These are phyloP conservation scores for Ephialtes manifestator DNA, from an alignment of 2,888 invertebrate species.

Conservation along the genomic window DNA sequence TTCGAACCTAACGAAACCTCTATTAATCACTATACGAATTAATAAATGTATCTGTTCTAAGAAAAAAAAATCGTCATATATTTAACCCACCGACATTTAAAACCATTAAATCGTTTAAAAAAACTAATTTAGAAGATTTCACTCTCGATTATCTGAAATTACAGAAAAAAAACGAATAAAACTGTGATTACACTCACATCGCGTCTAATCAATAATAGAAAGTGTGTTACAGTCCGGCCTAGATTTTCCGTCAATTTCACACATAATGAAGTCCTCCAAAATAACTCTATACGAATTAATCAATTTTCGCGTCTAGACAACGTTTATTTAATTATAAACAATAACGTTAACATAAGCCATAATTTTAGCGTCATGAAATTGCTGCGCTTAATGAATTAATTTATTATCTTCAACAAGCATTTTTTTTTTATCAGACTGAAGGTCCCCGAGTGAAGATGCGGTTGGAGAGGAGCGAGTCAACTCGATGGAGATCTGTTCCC, in stretches of 20 bases:
- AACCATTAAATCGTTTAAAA: no score
- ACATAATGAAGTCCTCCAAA: not conserved
- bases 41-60: no score
- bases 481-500: constrained; percentile 30
- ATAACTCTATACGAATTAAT: not conserved
- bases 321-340: not conserved
- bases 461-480: constrained; percentile 1
- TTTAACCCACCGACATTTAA: no score
- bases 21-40: no score
- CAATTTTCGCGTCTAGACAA: constrained; percentile 1
- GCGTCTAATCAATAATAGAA: not conserved
- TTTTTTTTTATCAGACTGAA: not conserved
- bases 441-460: not conserved
- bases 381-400: not conserved
- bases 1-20: no score
- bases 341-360: not conserved
- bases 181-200: not conserved
- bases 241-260: constrained; percentile 2
- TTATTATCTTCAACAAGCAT: not conserved
- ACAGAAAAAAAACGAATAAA: not conserved
- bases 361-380: not conserved
- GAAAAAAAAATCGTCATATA: no score
- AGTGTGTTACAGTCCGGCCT: not conserved
- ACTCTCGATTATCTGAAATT: not conserved
- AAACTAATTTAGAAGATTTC: no score